Conservation (phyloP, 2,888 invertebrate species). For the Amphipyra tragopoginis region DNA sequence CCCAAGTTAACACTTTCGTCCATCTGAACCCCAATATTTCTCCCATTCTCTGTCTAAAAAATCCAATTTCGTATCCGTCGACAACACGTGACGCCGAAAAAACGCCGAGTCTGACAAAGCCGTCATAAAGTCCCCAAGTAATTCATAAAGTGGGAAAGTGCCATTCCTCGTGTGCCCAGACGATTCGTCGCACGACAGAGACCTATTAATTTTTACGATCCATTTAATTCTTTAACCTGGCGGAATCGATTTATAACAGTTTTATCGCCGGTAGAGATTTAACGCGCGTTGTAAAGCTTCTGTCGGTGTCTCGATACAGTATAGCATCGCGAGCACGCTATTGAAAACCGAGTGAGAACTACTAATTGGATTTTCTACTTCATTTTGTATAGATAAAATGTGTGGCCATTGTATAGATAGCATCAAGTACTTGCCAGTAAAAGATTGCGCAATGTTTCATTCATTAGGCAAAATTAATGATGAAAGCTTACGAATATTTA, state of each 20-base stretch:
- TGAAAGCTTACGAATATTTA: constrained; percentile 35
- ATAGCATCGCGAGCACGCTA: constrained; percentile 65
- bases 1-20: constrained; percentile 53
- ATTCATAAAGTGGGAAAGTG: constrained; percentile 84
- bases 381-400: constrained; percentile 63
- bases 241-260: constrained; percentile 87
- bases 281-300: constrained; percentile 81
- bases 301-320: constrained; percentile 72
- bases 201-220: constrained; percentile 88
- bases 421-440: constrained; percentile 20
- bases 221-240: constrained; percentile 88
- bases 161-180: constrained; percentile 71
- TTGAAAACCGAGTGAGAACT: constrained; percentile 68
- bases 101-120: constrained; percentile 77
- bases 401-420: constrained; percentile 36
- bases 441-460: constrained; percentile 39
- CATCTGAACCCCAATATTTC: constrained; percentile 61
- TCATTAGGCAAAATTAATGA: constrained; percentile 42
- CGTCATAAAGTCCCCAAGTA: constrained; percentile 85
- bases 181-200: constrained; percentile 76
- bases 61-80: constrained; percentile 87
- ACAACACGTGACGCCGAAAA: constrained; percentile 85
- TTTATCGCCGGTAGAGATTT: constrained; percentile 80
- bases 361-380: constrained; percentile 79
- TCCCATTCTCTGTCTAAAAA: constrained; percentile 78